Percentiles rank a stretch among this genome's conserved stretches.
These are phyloP conservation scores for Actinia equina DNA, from an alignment of 64 coral and sea anemone genomes.

Conservation along the genomic window DNA sequence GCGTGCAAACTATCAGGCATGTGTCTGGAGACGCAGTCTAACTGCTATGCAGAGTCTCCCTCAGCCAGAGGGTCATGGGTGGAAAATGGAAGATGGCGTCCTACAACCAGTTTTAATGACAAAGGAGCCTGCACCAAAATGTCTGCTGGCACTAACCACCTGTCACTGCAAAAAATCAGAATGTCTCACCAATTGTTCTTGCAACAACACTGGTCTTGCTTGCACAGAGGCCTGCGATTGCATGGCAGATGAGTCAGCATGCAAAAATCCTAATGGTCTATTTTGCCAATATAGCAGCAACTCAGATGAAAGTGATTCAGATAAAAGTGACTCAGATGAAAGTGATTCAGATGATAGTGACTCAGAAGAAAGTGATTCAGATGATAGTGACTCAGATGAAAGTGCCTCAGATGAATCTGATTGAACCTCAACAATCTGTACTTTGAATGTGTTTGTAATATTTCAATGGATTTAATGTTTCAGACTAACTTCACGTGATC, in stretches of 20 bases:
- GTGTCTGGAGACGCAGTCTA: conserved; percentile 23
- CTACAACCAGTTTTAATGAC: conserved; percentile 36
- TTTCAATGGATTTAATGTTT: too few relatives aligned
- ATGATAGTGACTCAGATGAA: not conserved
- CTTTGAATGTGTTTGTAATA: too few relatives aligned
- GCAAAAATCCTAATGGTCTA: conserved; percentile 12
- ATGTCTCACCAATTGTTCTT: not conserved
- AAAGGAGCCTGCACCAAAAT: conserved; percentile 33
- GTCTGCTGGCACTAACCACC: conserved; percentile 1
- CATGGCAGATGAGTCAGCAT: conserved; percentile 24
- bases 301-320: conserved; percentile 1
- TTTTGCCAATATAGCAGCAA: not conserved
- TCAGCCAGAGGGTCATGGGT: conserved; percentile 14
- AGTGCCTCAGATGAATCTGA: not conserved
- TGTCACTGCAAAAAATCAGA: not conserved
- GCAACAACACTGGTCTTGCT: conserved; percentile 34
- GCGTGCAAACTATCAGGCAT: conserved; percentile 35
- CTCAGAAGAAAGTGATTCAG: not conserved
- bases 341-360: not conserved
- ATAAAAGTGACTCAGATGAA: not conserved
- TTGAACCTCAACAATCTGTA: too few relatives aligned
- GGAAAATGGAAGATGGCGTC: not conserved
- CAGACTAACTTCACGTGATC: too few relatives aligned
- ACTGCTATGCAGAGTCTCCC: conserved; percentile 16
- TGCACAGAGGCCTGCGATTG: conserved; percentile 63